Conservation (phyloP, 1,140 invertebrate genomes). For the Drosophila pandora region DNA sequence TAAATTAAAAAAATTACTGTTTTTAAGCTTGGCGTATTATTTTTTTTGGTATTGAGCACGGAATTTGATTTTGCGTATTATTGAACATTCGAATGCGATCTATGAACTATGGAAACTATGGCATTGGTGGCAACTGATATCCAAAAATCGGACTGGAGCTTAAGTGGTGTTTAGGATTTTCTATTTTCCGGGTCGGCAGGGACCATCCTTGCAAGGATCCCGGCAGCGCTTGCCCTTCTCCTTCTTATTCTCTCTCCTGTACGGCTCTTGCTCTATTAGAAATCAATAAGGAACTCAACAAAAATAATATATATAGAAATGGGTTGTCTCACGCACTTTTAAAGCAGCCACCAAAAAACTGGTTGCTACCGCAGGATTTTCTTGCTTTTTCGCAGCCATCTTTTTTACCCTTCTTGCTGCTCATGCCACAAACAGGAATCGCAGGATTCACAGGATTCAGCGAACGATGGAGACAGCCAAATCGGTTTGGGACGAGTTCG, state of each 20-base stretch:
- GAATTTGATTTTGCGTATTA: background rate
- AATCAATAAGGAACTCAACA: background rate
- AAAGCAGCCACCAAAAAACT: slow-evolving; percentile 39
- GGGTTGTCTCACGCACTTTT: slow-evolving; percentile 25
- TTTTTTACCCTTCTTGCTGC: slow-evolving; percentile 8
- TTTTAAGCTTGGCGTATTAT: background rate
- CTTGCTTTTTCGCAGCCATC: slow-evolving; percentile 17
- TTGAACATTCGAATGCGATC: background rate
- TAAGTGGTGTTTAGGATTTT: background rate
- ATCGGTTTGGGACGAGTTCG: slow-evolving; percentile 2
- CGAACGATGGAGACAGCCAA: slow-evolving; percentile 9
- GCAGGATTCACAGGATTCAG: background rate
- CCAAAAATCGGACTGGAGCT: background rate
- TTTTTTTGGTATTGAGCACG: background rate
- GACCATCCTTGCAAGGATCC: slow-evolving; percentile 35
- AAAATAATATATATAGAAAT: background rate
- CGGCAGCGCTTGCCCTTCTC: slow-evolving; percentile 14
- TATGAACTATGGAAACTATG: background rate
- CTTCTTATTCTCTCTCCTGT: slow-evolving; percentile 13
- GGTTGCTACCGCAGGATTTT: slow-evolving; percentile 9
- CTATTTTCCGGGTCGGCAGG: slow-evolving; percentile 28
- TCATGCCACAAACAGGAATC: slow-evolving; percentile 16
- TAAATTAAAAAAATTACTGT: no score
- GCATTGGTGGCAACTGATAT: background rate
- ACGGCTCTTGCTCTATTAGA: slow-evolving; percentile 3